These are phyloP conservation scores for Cetoscarus ocellatus DNA, from an alignment of 2,797 vertebrate species.

Conservation along the genomic window DNA sequence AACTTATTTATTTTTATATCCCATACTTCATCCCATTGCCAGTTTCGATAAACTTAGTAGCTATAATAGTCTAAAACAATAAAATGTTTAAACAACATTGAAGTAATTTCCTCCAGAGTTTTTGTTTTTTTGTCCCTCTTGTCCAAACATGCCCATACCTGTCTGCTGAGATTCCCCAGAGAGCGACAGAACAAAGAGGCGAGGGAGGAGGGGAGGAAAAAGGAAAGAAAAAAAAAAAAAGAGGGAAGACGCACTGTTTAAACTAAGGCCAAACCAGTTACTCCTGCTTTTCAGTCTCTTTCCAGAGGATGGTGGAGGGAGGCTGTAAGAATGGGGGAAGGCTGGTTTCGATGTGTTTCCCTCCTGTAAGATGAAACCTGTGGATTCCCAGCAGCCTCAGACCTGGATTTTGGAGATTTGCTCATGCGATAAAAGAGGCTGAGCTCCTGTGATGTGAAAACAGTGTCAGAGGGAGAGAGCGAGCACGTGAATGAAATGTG, in stretches of 20 bases:
- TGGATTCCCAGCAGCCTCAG: conserved; percentile 43
- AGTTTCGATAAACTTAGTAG: conserved; percentile 56
- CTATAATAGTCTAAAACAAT: conserved; percentile 14
- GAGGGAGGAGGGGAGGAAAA: conserved; percentile 48
- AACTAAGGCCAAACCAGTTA: conserved; percentile 83
- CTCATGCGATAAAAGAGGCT: conserved; percentile 38
- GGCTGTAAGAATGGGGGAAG: conserved; percentile 30
- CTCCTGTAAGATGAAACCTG: conserved; percentile 70
- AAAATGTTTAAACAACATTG: conserved; percentile 16
- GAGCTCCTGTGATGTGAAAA: conserved; percentile 15
- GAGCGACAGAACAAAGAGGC: conserved; percentile 27
- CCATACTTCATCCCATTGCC: conserved; percentile 24
- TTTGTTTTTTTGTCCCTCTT: conserved; percentile 23
- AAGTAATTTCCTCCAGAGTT: conserved; percentile 23
- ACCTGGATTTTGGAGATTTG: conserved; percentile 54
- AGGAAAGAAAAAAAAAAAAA: conserved; percentile 37
- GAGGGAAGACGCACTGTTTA: conserved; percentile 45
- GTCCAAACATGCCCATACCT: conserved; percentile 64
- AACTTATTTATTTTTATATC: conserved; percentile 20
- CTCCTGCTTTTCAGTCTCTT: conserved; percentile 76
- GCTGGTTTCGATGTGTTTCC: conserved; percentile 66
- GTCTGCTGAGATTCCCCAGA: conserved; percentile 49
- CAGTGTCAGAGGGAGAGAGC: neutral
- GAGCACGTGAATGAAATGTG: conserved; percentile 12
- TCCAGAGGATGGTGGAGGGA: conserved; percentile 51